A percentile compares a stretch with the other conserved stretches of the same genome.
phyloP scores from a whole-genome alignment of 2,888 invertebrate genomes.

The Rugalucina vietnamica region DNA sequence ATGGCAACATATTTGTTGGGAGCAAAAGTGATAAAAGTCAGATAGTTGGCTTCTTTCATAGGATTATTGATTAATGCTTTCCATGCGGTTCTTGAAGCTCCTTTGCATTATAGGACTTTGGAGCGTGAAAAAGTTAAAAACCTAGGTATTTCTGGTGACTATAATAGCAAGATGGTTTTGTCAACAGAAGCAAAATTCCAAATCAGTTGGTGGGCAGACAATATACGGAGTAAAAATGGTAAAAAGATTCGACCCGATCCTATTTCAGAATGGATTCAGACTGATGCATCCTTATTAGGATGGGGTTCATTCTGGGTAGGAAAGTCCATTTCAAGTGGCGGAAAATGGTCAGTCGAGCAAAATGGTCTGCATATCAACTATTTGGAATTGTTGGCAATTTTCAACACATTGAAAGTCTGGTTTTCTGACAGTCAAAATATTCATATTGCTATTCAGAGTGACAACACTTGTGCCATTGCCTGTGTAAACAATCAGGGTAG shows the following conservation, averaged over 20 bases:
- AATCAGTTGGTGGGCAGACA: conserved; percentile 36
- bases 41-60: conserved; percentile 37
- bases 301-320: conserved; percentile 26
- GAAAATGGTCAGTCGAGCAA: conserved; percentile 29
- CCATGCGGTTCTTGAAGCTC: conserved; percentile 34
- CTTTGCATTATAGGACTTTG: conserved; percentile 38
- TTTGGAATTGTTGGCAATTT: conserved; percentile 41
- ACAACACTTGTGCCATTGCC: conserved; percentile 25
- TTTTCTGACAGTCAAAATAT: too few species aligned
- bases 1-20: conserved; percentile 1
- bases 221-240: conserved; percentile 26
- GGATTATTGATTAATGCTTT: conserved; percentile 25
- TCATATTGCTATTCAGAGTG: too few species aligned
- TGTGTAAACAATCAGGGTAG: conserved; percentile 44
- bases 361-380: conserved; percentile 35
- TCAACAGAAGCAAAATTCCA: neutral
- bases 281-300: conserved; percentile 30
- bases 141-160: neutral
- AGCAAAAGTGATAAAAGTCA: neutral
- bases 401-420: too few species aligned
- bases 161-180: neutral
- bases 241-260: conserved; percentile 24
- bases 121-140: conserved; percentile 42
- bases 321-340: conserved; percentile 1
- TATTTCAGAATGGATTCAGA: conserved; percentile 11